phyloP scores from a whole-genome alignment of 2,888 invertebrate species.

The Xestoiulus laeticollis region DNA sequence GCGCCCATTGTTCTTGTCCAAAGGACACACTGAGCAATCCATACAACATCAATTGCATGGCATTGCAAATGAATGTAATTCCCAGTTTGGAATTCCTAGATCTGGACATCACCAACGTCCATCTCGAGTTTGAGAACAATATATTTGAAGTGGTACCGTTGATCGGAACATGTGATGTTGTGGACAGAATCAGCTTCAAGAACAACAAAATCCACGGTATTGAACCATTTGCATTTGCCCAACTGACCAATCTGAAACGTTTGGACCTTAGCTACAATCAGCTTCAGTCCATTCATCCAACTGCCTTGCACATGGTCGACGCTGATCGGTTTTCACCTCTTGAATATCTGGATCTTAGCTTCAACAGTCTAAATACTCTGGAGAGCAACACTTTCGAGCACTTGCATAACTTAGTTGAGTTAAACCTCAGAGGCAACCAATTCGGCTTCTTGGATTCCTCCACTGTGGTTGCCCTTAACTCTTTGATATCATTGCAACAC shows the following conservation, averaged over 20 bases:
- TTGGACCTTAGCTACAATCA: slow-evolving; percentile 45
- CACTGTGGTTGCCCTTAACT: slow-evolving; percentile 46
- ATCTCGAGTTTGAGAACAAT: slow-evolving; percentile 50
- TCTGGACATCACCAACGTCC: slow-evolving; percentile 41
- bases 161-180: slow-evolving; percentile 16
- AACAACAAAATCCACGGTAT: slow-evolving; percentile 34
- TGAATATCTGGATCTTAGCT: slow-evolving; percentile 50
- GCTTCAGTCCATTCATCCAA: neutral
- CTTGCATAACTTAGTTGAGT: slow-evolving; percentile 39
- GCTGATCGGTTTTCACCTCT: neutral
- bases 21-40: neutral
- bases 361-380: slow-evolving; percentile 24
- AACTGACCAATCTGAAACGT: slow-evolving; percentile 35
- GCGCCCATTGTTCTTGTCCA: slow-evolving; percentile 38
- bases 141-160: neutral
- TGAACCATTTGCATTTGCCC: slow-evolving; percentile 37
- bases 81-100: slow-evolving; percentile 7
- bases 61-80: neutral
- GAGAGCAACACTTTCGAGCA: slow-evolving; percentile 45
- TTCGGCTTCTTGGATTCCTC: slow-evolving; percentile 42
- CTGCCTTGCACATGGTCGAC: slow-evolving; percentile 30
- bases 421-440: slow-evolving; percentile 25
- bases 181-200: neutral
- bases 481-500: neutral
- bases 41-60: slow-evolving; percentile 36